Conservation (phyloP, 2,797 vertebrate genomes). For the Crocodylus rhombifer region DNA sequence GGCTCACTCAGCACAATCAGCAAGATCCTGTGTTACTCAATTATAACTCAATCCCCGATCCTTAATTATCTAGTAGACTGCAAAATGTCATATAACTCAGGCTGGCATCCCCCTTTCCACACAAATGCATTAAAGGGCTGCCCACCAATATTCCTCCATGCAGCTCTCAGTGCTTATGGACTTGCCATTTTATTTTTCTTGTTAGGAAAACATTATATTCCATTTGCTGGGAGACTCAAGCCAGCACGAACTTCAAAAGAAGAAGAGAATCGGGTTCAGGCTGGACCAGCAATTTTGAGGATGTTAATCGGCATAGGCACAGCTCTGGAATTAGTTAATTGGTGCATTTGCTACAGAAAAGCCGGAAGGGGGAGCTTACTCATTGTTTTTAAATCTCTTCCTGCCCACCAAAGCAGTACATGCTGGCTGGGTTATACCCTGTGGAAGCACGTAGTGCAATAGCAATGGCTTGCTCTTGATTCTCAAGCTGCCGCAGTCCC, state of each 20-base stretch:
- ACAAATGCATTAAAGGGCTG: not conserved
- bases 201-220: no score
- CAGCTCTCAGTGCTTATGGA: not conserved
- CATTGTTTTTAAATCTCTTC: not conserved
- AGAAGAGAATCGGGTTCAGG: not conserved
- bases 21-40: not conserved
- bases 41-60: conserved; percentile 45
- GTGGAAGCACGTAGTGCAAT: not conserved
- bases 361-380: conserved; percentile 47
- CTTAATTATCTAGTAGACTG: conserved; percentile 44
- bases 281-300: not conserved
- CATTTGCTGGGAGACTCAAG: not conserved
- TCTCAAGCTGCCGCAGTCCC: not conserved
- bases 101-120: fast-evolving
- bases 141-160: fast-evolving
- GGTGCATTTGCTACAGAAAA: not conserved
- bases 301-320: not conserved
- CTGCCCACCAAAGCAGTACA: fast-evolving
- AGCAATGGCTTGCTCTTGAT: not conserved
- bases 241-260: not conserved
- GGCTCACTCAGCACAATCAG: conserved; percentile 9
- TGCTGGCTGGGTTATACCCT: fast-evolving
- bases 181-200: not conserved
- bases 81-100: not conserved
- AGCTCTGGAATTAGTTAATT: not conserved